phyloP scores from a whole-genome alignment of 1,140 invertebrate genomes.

The Meloidogyne floridensis region DNA sequence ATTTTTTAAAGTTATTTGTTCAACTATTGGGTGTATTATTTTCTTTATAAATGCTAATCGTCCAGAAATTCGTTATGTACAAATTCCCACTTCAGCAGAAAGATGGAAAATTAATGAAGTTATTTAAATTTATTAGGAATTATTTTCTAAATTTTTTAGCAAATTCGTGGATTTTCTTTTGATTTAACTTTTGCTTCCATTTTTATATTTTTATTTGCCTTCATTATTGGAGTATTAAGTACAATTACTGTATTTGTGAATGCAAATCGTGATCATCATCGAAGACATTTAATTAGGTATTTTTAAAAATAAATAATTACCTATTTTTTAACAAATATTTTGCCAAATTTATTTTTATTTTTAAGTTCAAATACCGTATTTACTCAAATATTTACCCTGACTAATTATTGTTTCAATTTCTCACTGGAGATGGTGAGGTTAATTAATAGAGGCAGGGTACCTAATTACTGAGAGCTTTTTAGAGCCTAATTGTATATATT shows the following conservation, averaged over 20 bases:
- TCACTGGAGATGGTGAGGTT: too few species aligned
- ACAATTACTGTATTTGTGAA: constrained; percentile 15
- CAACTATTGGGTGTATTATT: constrained; percentile 21
- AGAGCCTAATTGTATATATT: too few species aligned
- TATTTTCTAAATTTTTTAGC: background rate
- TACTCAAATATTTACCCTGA: too few species aligned
- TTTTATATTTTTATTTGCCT: constrained; percentile 25
- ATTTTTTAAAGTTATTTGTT: constrained; percentile 14
- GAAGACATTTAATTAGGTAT: constrained; percentile 21
- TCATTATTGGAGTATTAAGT: constrained; percentile 21
- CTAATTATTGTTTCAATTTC: too few species aligned
- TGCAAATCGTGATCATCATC: constrained; percentile 9
- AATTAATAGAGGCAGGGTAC: too few species aligned
- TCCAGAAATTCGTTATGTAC: constrained; percentile 27
- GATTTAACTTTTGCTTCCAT: constrained; percentile 26
- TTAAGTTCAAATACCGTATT: too few species aligned
- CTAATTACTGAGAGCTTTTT: too few species aligned
- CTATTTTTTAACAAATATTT: background rate
- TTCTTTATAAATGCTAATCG: constrained; percentile 32
- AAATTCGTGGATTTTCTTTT: constrained; percentile 26
- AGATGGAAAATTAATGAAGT: constrained; percentile 27
- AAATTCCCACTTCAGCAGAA: constrained; percentile 19
- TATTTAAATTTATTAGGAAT: background rate
- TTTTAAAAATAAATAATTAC: background rate
- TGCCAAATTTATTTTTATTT: background rate